Base-by-base conservation (phyloP, 53 echinoderm and acorn worm species). In the Stichopus horrens region DNA sequence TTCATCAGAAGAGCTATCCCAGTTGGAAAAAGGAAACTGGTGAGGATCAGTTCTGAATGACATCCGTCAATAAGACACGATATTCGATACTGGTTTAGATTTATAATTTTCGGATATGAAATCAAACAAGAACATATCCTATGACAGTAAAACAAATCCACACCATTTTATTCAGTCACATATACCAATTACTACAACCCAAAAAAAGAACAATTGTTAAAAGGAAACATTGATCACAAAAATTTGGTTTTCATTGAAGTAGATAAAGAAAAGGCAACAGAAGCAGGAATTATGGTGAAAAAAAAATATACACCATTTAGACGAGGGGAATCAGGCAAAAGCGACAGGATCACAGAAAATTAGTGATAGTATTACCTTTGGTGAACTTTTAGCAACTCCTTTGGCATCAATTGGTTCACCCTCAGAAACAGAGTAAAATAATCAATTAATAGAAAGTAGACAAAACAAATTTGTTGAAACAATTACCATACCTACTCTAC, bases 331-430 rank as follows among this genome's bases (percentile, higher is more conserved):
- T 59, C 71, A 18, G 16, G n/a, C 14, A 7, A 18, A 71, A 16
- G 71, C 37, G 37, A 37, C 37, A 71, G 14, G 71, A 71, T 18
- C 71, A 71, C 71, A 18, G 71, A 71, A n/a, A 71, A 37, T 37
- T 37, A 37, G 37, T 37, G 37, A 16, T 5, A 18, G 19, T 71
- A 71, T 58, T 81, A 81, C 81, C 81, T 81, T 81, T 21, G 81
- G 81, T 81, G 81, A 81, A 58, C 5, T 81, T 81, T 81, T 81
- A 19, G 81, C 4, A 21, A 58, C 18, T 81, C 81, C 81, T 56
- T 81, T 81, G 81, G 56, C 81, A 21, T 56, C 81, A 57, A 81
- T 21, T 13, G 81, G 81, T 81, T 81, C 81, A 81, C 81, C 81
- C 81, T 81, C 81, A 56, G 22, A 53, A 80, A 53, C 21, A 81